These are phyloP conservation scores for Neopipo cinnamomea DNA, from an alignment of 2,113 vertebrate genomes.

Conservation along the genomic window DNA sequence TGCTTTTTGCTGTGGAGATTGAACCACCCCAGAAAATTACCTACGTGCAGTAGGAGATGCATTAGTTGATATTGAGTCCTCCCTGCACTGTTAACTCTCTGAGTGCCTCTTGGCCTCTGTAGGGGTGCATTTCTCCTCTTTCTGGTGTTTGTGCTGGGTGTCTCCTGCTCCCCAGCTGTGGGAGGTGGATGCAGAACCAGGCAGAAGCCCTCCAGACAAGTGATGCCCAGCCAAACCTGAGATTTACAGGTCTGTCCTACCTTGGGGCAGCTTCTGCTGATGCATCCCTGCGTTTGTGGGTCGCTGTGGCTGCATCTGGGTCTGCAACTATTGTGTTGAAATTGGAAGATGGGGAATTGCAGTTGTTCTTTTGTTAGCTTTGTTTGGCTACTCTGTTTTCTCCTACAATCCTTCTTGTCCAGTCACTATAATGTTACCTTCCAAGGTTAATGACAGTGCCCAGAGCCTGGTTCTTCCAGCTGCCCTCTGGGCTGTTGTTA, in stretches of 20 bases:
- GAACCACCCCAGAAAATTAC: background rate
- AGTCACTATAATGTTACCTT: constrained; percentile 41
- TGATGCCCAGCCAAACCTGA: background rate
- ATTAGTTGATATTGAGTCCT: background rate
- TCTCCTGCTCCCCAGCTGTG: fast-evolving
- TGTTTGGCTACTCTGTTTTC: constrained; percentile 32
- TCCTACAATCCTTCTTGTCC: background rate
- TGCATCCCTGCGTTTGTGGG: background rate
- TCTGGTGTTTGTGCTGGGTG: background rate
- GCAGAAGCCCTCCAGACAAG: background rate
- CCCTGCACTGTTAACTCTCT: background rate
- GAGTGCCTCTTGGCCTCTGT: background rate
- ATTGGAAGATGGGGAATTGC: background rate
- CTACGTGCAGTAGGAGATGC: fast-evolving
- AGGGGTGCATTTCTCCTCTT: background rate
- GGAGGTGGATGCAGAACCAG: background rate
- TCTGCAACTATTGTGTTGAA: constrained; percentile 10
- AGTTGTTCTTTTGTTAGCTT: constrained; percentile 12
- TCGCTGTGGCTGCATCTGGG: background rate
- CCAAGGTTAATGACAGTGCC: constrained; percentile 72
- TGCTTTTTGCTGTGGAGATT: background rate
- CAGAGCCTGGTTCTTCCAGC: background rate
- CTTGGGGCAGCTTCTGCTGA: background rate
- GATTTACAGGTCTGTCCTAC: background rate
- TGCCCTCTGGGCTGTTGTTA: constrained; percentile 63